Base-by-base conservation (phyloP, 2,888 invertebrate species). In the Athripsodes cinereus region DNA sequence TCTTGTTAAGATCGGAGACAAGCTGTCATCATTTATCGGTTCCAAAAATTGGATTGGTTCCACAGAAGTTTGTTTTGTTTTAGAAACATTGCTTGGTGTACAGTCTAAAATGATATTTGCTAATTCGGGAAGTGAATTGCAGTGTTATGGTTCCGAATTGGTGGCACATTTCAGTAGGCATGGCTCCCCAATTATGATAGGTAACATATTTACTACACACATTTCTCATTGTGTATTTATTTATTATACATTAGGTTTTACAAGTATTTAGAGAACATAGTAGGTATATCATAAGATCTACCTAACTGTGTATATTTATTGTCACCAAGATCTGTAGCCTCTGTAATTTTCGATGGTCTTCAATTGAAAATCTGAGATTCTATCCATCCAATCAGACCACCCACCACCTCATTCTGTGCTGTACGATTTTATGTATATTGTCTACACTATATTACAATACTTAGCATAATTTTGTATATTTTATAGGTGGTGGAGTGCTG, bases 131-230 rank as follows among this genome's bases (percentile, higher is more conserved):
- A 81, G 84, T 31, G 96, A 98, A 67, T 74, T 98, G 72, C 79
- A 82, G 5, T 80, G 79, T 26, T 85, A 90, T 68, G 92, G 88
- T 5, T 83, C 90, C 22, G 92, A 95, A 69, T 75, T 99, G 62
- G 80, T 88, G 2, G 81, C 87, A 70, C 99, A 99, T 79, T 99
- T 99, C 71, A 82, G 89, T 66, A 88, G 84, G 48, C 88, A 95
- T 68, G 98, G 98, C 53, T 92, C 94, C 22, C 99, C 99, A 20
- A 84, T 99, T 59, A 99, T 99, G 99, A 97, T 99, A 67, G 99
- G 97, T 86, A 73, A 74, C 22, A 26, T 46, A 13, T 46, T 46
- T 46, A 11, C 18, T 46, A 8, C 46, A n/a, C n/a, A 46, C n/a
- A 18, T 46, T 46, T 11, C 13, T 16, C 6, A 5, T 46, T 6